Percentiles rank a stretch among this genome's conserved stretches.
These are phyloP conservation scores for Cynaeus angustus DNA, from an alignment of 2,888 invertebrate species.

Conservation along the genomic window DNA sequence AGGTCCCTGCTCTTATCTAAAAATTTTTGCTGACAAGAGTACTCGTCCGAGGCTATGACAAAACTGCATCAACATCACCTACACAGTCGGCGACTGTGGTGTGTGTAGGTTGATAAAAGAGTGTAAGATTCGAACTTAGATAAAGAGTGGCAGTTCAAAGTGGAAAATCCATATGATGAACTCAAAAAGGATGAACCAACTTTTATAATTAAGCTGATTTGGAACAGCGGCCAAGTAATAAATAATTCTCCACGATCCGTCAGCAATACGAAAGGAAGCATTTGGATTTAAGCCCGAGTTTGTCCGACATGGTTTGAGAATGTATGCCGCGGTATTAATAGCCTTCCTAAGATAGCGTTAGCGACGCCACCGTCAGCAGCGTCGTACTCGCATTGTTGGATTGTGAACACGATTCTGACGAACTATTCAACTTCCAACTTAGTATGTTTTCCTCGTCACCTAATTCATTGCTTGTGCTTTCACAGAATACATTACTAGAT, in stretches of 20 bases:
- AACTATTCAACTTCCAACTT: constrained; percentile 48
- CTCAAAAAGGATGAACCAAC: constrained; percentile 26
- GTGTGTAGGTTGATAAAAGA: constrained; percentile 18
- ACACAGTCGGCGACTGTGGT: background rate
- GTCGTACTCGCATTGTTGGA: constrained; percentile 48
- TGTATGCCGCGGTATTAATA: constrained; percentile 60
- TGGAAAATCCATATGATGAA: constrained; percentile 20
- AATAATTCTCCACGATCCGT: constrained; percentile 56
- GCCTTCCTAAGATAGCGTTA: constrained; percentile 58
- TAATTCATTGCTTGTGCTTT: constrained; percentile 11
- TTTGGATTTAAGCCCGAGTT: constrained; percentile 59
- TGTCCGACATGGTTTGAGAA: constrained; percentile 57
- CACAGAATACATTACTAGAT: constrained; percentile 8
- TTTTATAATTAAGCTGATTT: constrained; percentile 51
- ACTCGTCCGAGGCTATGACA: too few species aligned
- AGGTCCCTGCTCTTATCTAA: too few species aligned
- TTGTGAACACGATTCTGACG: constrained; percentile 44
- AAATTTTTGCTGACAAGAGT: too few species aligned
- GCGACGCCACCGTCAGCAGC: constrained; percentile 53
- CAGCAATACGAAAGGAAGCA: constrained; percentile 54
- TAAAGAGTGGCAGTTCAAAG: constrained; percentile 4
- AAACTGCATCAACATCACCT: constrained; percentile 1
- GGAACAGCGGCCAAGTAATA: constrained; percentile 52
- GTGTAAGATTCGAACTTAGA: background rate
- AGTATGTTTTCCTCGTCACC: constrained; percentile 39